These are phyloP conservation scores for Lepisosteus osseus DNA, from an alignment of 2,113 vertebrate genomes.

Conservation along the genomic window DNA sequence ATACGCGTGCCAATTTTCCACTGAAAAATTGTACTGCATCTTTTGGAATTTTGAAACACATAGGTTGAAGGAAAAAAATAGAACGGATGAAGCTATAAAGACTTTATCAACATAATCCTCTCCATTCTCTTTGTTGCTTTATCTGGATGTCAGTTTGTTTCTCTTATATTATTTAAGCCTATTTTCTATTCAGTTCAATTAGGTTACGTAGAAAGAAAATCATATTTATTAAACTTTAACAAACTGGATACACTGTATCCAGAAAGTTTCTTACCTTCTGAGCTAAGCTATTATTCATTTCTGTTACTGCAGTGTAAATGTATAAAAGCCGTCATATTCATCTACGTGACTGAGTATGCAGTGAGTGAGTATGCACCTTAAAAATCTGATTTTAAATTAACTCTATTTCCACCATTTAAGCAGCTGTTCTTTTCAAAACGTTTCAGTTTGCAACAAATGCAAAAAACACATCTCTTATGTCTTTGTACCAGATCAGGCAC, in stretches of 20 bases:
- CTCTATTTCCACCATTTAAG: background rate
- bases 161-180: background rate
- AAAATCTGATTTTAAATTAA: constrained; percentile 15
- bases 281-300: no score
- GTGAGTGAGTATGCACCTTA: constrained; percentile 21
- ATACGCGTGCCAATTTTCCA: constrained; percentile 11
- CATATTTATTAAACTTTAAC: constrained; percentile 21
- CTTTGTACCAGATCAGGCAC: background rate
- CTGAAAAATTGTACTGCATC: constrained; percentile 29
- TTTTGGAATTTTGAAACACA: constrained; percentile 5
- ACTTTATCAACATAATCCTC: no score
- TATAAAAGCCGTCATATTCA: no score
- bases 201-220: background rate
- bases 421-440: background rate
- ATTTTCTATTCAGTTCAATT: background rate
- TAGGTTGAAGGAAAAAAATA: no score
- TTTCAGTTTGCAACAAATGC: background rate
- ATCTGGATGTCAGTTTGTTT: no score
- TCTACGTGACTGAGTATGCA: background rate
- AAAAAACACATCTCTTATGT: background rate
- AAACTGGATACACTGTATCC: no score
- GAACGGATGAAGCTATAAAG: no score
- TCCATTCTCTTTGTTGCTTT: no score
- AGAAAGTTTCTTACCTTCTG: no score
- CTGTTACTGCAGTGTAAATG: no score